Percentiles rank a stretch among this genome's conserved stretches.
Evolutionary conservation across 1,140 invertebrate species (phyloP).

Genomic region (Acarapis woodi): DNA sequence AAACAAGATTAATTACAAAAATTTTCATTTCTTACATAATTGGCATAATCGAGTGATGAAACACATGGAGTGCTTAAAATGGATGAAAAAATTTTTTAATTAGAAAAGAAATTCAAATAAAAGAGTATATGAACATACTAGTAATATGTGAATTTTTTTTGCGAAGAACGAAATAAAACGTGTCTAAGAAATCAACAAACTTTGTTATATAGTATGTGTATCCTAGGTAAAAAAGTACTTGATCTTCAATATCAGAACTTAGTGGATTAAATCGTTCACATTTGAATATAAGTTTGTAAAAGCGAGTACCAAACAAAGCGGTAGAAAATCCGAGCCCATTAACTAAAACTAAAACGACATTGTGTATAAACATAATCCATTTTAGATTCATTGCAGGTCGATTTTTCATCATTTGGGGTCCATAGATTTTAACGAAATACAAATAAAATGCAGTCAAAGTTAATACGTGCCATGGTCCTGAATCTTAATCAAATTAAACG

Average conservation of each 20-base stretch:
- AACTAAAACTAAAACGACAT: constrained; percentile 1
- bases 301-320: background rate
- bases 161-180: constrained; percentile 20
- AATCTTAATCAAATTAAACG: too few relatives aligned
- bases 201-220: constrained; percentile 23
- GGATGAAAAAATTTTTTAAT: too few relatives aligned
- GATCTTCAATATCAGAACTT: background rate
- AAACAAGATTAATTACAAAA: too few relatives aligned
- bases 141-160: constrained; percentile 22
- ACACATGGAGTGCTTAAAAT: constrained; percentile 24
- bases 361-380: constrained; percentile 2
- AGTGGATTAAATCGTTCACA: constrained; percentile 1
- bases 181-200: constrained; percentile 21
- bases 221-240: constrained; percentile 3
- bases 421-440: constrained; percentile 5
- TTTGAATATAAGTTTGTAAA: background rate
- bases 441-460: constrained; percentile 3
- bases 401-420: constrained; percentile 6
- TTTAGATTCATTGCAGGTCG: constrained; percentile 2
- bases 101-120: too few relatives aligned
- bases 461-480: constrained; percentile 5
- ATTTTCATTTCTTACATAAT: too few relatives aligned
- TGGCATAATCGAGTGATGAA: constrained; percentile 19
- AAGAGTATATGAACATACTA: constrained; percentile 33
- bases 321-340: constrained; percentile 1